Evolutionary conservation across 2,888 invertebrate genomes (phyloP).

Genomic region (Cryptus viduatorius): DNA sequence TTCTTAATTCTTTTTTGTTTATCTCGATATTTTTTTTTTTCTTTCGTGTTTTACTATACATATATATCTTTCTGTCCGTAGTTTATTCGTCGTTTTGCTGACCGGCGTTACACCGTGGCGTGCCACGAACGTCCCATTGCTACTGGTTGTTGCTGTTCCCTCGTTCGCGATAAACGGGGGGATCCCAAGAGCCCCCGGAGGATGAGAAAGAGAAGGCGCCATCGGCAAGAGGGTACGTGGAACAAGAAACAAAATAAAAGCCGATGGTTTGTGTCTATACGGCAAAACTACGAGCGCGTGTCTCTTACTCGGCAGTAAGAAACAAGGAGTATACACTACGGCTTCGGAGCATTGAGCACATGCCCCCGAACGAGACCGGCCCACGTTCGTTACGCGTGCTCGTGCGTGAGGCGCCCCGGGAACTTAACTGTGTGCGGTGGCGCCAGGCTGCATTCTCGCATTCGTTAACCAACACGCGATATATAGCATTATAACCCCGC

Average conservation of each 20-base stretch:
- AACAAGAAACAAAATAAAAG: not conserved
- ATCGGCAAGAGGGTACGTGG: not conserved
- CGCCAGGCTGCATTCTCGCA: slow-evolving; percentile 84
- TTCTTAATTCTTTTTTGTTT: slow-evolving; percentile 53
- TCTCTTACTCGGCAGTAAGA: slow-evolving; percentile 18
- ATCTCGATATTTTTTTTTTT: not conserved
- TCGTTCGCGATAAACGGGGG: not conserved
- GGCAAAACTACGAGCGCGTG: not conserved
- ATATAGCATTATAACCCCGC: slow-evolving; percentile 52
- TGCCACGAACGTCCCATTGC: slow-evolving; percentile 43
- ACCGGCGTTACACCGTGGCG: slow-evolving; percentile 50
- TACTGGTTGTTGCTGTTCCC: slow-evolving; percentile 46
- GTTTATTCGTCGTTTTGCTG: slow-evolving; percentile 60
- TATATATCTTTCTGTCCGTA: slow-evolving; percentile 20
- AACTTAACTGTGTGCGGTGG: slow-evolving; percentile 76
- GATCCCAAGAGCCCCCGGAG: not conserved
- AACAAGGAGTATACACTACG: slow-evolving; percentile 31
- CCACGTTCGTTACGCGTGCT: slow-evolving; percentile 72
- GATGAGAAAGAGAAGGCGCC: not conserved
- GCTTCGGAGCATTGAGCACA: slow-evolving; percentile 1
- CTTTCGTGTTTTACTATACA: slow-evolving; percentile 40
- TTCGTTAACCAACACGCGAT: slow-evolving; percentile 77
- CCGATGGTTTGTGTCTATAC: not conserved
- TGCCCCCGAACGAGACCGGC: slow-evolving; percentile 57
- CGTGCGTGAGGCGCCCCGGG: slow-evolving; percentile 73